A percentile compares a stretch with the other conserved stretches of the same genome.
phyloP scores from a whole-genome alignment of 2,888 invertebrate genomes.

The Brachyptera risi region DNA sequence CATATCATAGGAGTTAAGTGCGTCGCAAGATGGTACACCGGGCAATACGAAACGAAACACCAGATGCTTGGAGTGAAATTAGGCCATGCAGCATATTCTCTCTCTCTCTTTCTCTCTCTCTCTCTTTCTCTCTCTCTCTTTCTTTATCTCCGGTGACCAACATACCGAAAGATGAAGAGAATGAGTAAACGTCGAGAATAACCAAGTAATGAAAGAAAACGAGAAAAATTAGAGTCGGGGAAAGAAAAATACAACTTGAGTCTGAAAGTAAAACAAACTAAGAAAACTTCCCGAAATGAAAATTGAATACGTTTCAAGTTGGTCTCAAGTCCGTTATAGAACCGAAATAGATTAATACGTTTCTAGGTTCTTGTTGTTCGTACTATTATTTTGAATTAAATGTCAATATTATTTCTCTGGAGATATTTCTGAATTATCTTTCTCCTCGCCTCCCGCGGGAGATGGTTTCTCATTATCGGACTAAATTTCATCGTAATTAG shows the following conservation, averaged over 20 bases:
- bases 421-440: slow-evolving; percentile 4
- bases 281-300: slow-evolving; percentile 13
- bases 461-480: slow-evolving; percentile 11
- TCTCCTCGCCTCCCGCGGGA: neutral
- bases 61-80: neutral
- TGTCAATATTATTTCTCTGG: slow-evolving; percentile 3
- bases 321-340: neutral
- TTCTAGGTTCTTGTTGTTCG: neutral
- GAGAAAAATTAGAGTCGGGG: slow-evolving; percentile 16
- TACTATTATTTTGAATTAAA: neutral
- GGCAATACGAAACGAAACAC: slow-evolving; percentile 13
- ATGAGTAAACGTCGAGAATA: slow-evolving; percentile 8
- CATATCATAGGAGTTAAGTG: slow-evolving; percentile 28
- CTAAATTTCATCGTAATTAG: slow-evolving; percentile 16
- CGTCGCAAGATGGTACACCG: slow-evolving; percentile 26
- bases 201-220: slow-evolving; percentile 19
- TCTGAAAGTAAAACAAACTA: slow-evolving; percentile 13
- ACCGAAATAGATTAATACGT: neutral
- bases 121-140: too few species aligned
- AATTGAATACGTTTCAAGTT: slow-evolving; percentile 13
- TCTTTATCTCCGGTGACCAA: slow-evolving; percentile 9
- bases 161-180: slow-evolving; percentile 19
- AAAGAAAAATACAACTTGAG: slow-evolving; percentile 14
- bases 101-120: too few species aligned
- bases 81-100: too few species aligned